Evolutionary conservation across 2,113 vertebrate species (phyloP), one percentile per base, ranked within the genome.

Genomic region (Gasterosteus aculeatus): DNA sequence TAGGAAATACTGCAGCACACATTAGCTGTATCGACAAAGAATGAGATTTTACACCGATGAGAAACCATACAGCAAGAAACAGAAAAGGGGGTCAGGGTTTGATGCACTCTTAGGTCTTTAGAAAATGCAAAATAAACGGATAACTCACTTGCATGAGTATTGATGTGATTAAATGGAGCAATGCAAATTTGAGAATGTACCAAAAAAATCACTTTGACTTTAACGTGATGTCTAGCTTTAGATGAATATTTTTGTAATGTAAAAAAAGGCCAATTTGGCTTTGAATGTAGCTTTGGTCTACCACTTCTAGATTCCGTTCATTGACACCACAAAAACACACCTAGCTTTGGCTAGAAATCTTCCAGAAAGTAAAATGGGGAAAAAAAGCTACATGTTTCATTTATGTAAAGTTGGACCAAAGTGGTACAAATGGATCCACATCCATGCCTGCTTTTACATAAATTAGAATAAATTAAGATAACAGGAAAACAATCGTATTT

Each of bases 1-100:
- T 87, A 95, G 94, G 95, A 96, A 96, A 96, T 96, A 97, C 96
- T 95, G 95, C 95, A 94, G 95, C 95, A 95, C 95, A 95, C 94
- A 82, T 95, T 93, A 95, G 94, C 93, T 94, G 95, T 83, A 96
- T 96, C 94, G 90, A 96, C 95, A 96, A 95, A 95, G 94, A 96
- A 97, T 95, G 93, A 95, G 94, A 94, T 95, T 95, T 95, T 95
- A 96, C 95, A 96, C 93, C 85, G 93, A 92, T 95, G 95, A 95
- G 93, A 95, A 96, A 96, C 94, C 93, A 70, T 94, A 96, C 95
- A 96, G 94, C 94, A 95, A 96, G 92, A 92, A 91, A 94, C 84
- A 95, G 94, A 92, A 92, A 93, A 94, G 87, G 84, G 77, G 87
- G 91, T 95, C 95, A 94, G 95, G 94, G 95, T 95, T 93, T 91